Conservation (phyloP, 2,797 vertebrate genomes). For the Oreochromis mossambicus region DNA sequence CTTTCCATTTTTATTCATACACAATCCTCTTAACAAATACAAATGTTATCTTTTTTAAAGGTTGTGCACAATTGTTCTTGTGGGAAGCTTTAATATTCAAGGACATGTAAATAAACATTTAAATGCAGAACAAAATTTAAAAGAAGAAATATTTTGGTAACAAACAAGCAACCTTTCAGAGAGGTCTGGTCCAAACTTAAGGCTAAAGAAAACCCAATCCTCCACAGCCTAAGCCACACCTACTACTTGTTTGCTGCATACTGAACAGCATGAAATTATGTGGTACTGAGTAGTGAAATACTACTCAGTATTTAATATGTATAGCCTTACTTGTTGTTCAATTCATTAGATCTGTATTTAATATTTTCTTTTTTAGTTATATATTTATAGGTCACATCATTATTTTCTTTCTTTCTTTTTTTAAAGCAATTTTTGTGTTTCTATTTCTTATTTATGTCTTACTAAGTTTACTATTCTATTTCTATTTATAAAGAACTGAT, state of each 20-base stretch:
- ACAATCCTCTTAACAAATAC: fast-evolving
- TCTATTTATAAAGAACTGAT: neutral
- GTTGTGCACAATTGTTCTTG: neutral
- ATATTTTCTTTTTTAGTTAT: neutral
- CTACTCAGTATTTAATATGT: neutral
- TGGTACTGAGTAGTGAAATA: fast-evolving
- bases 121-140: fast-evolving
- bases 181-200: neutral
- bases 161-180: neutral
- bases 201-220: neutral
- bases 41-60: neutral
- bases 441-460: neutral
- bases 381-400: neutral
- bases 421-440: neutral
- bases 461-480: neutral
- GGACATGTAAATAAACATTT: neutral
- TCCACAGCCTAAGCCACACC: neutral
- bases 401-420: neutral
- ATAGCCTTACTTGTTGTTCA: neutral
- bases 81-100: neutral
- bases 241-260: neutral
- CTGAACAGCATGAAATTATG: fast-evolving
- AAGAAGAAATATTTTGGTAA: neutral
- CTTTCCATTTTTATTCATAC: neutral
- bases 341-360: neutral